phyloP scores from a whole-genome alignment of 1,140 invertebrate genomes.

The Leptopilina boulardi region DNA sequence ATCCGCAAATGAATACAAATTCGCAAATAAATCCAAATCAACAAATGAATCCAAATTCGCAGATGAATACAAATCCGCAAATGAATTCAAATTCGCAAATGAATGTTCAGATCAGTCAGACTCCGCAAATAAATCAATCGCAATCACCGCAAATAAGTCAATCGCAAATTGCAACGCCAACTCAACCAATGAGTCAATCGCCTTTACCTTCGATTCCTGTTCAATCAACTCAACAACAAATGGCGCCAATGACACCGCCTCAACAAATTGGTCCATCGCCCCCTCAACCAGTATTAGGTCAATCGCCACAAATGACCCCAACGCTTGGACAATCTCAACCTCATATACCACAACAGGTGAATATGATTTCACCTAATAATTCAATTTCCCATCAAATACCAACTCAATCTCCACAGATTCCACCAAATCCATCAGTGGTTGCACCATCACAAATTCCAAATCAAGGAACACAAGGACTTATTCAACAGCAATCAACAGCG shows the following conservation, averaged over 20 bases:
- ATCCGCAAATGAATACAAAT: conserved; percentile 50
- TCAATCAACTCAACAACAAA: conserved; percentile 50
- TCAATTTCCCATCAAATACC: conserved; percentile 66
- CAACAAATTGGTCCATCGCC: conserved; percentile 44
- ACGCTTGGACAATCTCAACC: conserved; percentile 22
- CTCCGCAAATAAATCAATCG: conserved; percentile 1
- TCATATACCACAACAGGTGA: conserved; percentile 59
- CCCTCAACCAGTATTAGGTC: conserved; percentile 59
- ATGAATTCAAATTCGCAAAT: too few relatives aligned
- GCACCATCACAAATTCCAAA: background rate
- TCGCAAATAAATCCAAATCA: conserved; percentile 55
- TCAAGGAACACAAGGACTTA: conserved; percentile 23
- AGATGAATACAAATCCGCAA: too few relatives aligned
- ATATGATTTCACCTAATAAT: conserved; percentile 61
- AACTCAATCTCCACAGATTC: conserved; percentile 50
- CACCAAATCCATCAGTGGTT: conserved; percentile 34
- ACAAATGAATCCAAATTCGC: conserved; percentile 55
- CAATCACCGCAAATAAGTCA: conserved; percentile 53
- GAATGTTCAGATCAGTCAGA: conserved; percentile 40
- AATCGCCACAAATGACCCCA: conserved; percentile 42
- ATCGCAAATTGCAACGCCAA: conserved; percentile 50
- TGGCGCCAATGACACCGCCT: conserved; percentile 44
- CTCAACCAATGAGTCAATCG: conserved; percentile 55
- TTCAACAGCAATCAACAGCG: conserved; percentile 52
- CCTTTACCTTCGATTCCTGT: too few relatives aligned